phyloP scores from a whole-genome alignment of 2,888 invertebrate species.

The Rutpela maculata region DNA sequence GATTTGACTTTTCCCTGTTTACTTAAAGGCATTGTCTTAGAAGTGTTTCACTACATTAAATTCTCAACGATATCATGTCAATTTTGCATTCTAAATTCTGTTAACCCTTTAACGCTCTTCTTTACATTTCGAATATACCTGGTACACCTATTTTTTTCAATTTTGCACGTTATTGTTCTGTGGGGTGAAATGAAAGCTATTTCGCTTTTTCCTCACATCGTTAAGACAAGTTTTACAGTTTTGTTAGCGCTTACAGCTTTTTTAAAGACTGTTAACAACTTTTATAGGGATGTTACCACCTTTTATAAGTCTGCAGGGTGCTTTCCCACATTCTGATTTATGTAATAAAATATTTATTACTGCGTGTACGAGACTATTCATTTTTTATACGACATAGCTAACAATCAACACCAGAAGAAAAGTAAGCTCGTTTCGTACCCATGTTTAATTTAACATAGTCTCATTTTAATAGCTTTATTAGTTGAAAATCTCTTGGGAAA shows the following conservation, averaged over 20 bases:
- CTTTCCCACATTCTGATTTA: conserved; percentile 22
- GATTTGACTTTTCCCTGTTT: no score
- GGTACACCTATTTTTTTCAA: background rate
- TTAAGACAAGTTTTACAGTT: conserved; percentile 32
- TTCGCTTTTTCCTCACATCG: conserved; percentile 21
- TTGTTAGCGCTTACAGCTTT: conserved; percentile 25
- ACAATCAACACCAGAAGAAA: background rate
- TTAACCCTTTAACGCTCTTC: no score
- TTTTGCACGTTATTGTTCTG: background rate
- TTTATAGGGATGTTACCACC: conserved; percentile 24
- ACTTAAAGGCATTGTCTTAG: no score
- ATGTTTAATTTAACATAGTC: background rate
- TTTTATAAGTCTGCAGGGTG: conserved; percentile 12
- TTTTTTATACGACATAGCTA: background rate
- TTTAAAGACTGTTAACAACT: conserved; percentile 29
- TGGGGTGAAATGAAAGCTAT: background rate
- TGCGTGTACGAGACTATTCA: background rate
- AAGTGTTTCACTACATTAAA: no score
- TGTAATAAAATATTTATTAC: conserved; percentile 14
- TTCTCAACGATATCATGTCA: no score
- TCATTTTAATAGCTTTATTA: no score
- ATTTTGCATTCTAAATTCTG: no score
- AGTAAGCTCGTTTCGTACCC: background rate
- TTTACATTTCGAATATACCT: background rate
- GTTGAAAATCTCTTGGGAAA: no score